These are phyloP conservation scores for Enteromius radiatus DNA, from an alignment of 2,797 vertebrate genomes.

Conservation along the genomic window DNA sequence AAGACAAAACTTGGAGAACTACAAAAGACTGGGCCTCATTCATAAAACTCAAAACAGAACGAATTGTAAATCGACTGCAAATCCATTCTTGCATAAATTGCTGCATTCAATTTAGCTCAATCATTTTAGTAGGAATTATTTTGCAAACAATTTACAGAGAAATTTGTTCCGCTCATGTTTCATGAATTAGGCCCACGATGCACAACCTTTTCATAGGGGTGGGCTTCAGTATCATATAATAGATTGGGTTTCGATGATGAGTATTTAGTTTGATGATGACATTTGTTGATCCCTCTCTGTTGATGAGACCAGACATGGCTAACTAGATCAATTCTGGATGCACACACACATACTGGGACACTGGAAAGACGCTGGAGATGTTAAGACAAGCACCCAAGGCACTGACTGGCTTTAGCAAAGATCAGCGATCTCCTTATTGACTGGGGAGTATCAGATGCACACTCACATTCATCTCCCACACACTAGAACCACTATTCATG, in stretches of 20 bases:
- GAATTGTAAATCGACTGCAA: not conserved
- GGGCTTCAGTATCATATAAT: not conserved
- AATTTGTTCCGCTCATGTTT: not conserved
- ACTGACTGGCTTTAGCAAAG: not conserved
- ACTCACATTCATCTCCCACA: not conserved
- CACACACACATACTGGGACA: not conserved
- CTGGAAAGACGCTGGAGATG: not conserved
- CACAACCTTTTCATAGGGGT: not conserved
- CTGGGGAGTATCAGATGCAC: not conserved
- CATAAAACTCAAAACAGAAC: not conserved
- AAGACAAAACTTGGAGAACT: conserved; percentile 1
- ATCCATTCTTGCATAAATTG: not conserved
- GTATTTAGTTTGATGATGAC: not conserved
- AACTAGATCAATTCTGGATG: not conserved
- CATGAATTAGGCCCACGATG: not conserved
- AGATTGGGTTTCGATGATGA: not conserved
- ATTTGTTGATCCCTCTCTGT: not conserved
- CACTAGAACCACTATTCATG: not conserved
- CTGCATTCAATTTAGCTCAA: not conserved
- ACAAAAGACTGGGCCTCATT: not conserved
- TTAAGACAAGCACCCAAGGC: not conserved
- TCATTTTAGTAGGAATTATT: not conserved
- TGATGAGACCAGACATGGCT: not conserved
- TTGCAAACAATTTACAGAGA: conserved; percentile 5
- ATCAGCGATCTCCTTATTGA: not conserved